phyloP scores from a whole-genome alignment of 2,113 vertebrate genomes.

The Sminthopsis crassicaudata region DNA sequence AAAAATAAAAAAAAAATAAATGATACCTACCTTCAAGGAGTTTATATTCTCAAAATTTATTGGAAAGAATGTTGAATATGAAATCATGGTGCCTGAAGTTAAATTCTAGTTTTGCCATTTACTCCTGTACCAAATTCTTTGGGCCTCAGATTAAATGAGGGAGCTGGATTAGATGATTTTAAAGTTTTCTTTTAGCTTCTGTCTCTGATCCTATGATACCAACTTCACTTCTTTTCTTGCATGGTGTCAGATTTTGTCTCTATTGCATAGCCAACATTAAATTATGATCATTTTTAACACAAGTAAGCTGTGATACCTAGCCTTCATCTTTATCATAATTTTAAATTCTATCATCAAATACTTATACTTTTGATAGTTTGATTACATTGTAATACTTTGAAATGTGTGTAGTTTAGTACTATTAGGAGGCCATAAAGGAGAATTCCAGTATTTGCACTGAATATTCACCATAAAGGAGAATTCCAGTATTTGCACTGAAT shows the following conservation, averaged over 20 bases:
- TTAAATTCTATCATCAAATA: background rate
- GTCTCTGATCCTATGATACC: background rate
- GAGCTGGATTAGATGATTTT: background rate
- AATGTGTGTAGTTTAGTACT: background rate
- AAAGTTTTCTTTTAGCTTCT: background rate
- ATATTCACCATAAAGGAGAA: background rate
- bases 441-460: background rate
- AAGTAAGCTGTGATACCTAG: background rate
- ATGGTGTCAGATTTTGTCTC: slow-evolving; percentile 14
- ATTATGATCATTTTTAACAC: background rate
- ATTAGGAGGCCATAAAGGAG: background rate
- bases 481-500: background rate
- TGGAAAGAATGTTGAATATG: background rate
- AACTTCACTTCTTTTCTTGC: background rate
- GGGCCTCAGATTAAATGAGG: background rate
- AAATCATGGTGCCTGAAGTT: background rate
- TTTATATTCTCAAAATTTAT: background rate
- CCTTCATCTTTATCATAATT: background rate
- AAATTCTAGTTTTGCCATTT: background rate
- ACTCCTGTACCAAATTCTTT: background rate
- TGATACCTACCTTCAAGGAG: background rate
- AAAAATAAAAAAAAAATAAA: background rate
- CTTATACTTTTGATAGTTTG: background rate
- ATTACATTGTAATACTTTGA: background rate
- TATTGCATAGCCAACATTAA: background rate